Conservation (phyloP, 2,888 invertebrate species). For the Ceraclea dissimilis region DNA sequence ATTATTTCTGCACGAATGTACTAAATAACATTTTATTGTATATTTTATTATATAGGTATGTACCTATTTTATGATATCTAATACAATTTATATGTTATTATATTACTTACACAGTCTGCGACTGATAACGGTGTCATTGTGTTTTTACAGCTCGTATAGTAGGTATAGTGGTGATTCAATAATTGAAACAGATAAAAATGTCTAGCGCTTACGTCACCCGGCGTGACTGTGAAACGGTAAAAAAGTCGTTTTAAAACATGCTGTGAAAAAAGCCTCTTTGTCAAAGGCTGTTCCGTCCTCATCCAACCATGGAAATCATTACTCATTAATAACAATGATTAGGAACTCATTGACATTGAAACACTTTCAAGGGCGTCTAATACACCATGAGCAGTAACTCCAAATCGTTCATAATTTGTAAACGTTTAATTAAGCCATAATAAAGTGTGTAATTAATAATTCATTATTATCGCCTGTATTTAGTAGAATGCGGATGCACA, state of each 20-base stretch:
- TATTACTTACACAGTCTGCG: background rate
- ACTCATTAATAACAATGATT: background rate
- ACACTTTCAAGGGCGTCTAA: background rate
- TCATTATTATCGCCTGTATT: no score
- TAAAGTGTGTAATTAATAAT: no score
- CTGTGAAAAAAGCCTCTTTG: background rate
- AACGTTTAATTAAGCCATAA: no score
- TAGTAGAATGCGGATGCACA: no score
- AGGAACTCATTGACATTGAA: background rate
- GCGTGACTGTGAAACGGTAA: background rate
- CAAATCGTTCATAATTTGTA: no score
- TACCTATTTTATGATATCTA: no score
- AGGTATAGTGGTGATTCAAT: background rate
- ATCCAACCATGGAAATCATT: background rate
- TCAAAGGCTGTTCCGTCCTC: no score
- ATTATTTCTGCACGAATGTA: no score
- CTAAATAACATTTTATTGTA: no score
- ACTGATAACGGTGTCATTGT: constrained; percentile 2
- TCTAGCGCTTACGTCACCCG: background rate
- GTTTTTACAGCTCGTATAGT: background rate
- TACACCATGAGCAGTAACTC: no score
- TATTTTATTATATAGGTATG: no score
- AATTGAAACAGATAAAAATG: constrained; percentile 1
- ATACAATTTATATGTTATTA: no score
- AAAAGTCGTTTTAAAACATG: background rate